These are phyloP conservation scores for Synanceia verrucosa DNA, from an alignment of 2,797 vertebrate species.

Conservation along the genomic window DNA sequence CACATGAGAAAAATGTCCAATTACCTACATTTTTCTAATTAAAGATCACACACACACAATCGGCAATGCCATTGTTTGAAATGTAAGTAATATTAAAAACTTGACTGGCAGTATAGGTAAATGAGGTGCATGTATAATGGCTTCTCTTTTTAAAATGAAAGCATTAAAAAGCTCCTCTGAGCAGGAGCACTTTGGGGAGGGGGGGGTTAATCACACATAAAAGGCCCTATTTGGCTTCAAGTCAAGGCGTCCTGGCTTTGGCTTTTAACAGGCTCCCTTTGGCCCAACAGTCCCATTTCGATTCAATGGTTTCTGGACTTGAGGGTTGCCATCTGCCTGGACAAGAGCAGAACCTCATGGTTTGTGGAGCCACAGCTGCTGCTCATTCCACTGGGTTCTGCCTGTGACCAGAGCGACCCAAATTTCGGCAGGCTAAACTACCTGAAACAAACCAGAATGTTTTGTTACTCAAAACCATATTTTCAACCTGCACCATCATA, in stretches of 20 bases:
- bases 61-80: slow-evolving; percentile 6
- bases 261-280: slow-evolving; percentile 59
- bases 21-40: slow-evolving; percentile 16
- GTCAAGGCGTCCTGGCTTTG: slow-evolving; percentile 77
- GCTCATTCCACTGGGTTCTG: slow-evolving; percentile 88
- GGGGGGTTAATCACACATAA: slow-evolving; percentile 49
- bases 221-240: slow-evolving; percentile 79
- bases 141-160: slow-evolving; percentile 73
- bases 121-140: slow-evolving; percentile 65
- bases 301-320: slow-evolving; percentile 50
- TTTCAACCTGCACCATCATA: not conserved
- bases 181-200: slow-evolving; percentile 24
- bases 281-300: slow-evolving; percentile 58
- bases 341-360: slow-evolving; percentile 42
- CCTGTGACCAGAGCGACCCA: slow-evolving; percentile 86
- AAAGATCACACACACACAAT: slow-evolving; percentile 20
- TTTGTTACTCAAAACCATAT: not conserved
- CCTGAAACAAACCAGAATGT: slow-evolving; percentile 75
- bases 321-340: slow-evolving; percentile 48
- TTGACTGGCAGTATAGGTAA: slow-evolving; percentile 55
- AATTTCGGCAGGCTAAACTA: slow-evolving; percentile 88
- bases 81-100: slow-evolving; percentile 15
- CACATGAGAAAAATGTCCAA: not conserved
- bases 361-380: slow-evolving; percentile 51
- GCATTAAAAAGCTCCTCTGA: slow-evolving; percentile 72